These are phyloP conservation scores for Eutolmus rufibarbis DNA, from an alignment of 2,888 invertebrate species.

Conservation along the genomic window DNA sequence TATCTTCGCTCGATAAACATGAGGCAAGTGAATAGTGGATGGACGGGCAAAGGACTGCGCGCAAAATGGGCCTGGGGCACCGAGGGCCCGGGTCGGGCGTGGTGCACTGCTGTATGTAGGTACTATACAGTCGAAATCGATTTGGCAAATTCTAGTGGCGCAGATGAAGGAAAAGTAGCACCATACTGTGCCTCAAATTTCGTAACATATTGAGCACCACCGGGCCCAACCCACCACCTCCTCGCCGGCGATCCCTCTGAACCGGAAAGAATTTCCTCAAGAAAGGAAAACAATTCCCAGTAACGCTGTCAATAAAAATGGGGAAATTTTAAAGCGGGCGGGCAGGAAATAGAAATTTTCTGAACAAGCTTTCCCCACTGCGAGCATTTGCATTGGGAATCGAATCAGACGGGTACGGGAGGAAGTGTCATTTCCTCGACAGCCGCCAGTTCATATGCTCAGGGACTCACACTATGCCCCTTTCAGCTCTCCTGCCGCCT, in stretches of 20 bases:
- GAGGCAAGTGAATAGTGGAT: neutral
- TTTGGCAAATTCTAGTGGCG: slow-evolving; percentile 6
- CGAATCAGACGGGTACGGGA: neutral
- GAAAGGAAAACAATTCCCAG: slow-evolving; percentile 47
- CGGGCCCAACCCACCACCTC: neutral
- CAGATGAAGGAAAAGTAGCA: neutral
- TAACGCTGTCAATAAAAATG: slow-evolving; percentile 47
- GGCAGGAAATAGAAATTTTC: slow-evolving; percentile 47
- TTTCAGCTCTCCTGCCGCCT: neutral
- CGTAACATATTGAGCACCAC: slow-evolving; percentile 17
- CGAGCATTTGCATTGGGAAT: slow-evolving; percentile 26
- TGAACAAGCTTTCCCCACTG: slow-evolving; percentile 38
- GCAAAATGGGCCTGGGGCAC: neutral
- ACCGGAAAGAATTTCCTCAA: slow-evolving; percentile 41
- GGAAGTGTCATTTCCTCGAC: neutral
- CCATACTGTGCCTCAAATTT: slow-evolving; percentile 40
- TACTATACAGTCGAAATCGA: slow-evolving; percentile 3
- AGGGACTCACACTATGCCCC: neutral
- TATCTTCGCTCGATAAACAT: slow-evolving; percentile 16
- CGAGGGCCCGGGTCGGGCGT: neutral
- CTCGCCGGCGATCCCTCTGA: neutral
- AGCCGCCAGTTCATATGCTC: neutral
- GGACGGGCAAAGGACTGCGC: neutral
- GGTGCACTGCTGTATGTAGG: neutral
- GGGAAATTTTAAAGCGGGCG: slow-evolving; percentile 43